Evolutionary conservation across 1,140 invertebrate species (phyloP), one percentile per base, ranked within the genome.

Genomic region (Pseudachorutes palmiensis): DNA sequence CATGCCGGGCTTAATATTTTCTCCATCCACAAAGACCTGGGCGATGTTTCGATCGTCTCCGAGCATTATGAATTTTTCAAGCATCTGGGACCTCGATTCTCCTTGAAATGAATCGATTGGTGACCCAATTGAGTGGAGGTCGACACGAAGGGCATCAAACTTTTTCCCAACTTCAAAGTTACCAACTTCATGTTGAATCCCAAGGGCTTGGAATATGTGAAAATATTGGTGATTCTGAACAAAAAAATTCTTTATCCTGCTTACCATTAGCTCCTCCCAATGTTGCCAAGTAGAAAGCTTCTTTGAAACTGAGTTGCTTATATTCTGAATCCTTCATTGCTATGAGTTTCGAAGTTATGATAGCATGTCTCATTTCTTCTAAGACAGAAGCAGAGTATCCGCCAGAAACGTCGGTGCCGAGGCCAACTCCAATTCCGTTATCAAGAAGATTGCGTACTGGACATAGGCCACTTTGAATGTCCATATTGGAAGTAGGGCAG

Each of bases 391-490:
- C 79, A 65, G 81, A 87, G 74, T 87, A 85, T 1, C 91, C 91
- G 16, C 88, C 92, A 1, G 90, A 83, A 36, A 93, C 85, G 80
- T 96, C 92, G 89, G 91, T 91, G 70, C 91, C 92, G 28, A 95
- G 81, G 26, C 90, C 91, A 63, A 94, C 82, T 76, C 84, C 88
- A 3, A 94, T 75, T 0, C 84, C 83, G 57, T 80, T 76, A 26
- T 84, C 75, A 36, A 85, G 76, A 1, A 92, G 75, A 65, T 82
- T 82, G 64, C 83, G 79, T 0, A 91, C 84, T 75, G 92, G 86
- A 75, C 91, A 92, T 0, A 92, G 73, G 0, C 92, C 92, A 64
- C 91, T 94, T 73, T 82, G 82, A 19, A 95, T 79, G 73, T 83
- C 83, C 3, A 85, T 87, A 78, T 96, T 96, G 12, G 91, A 94